phyloP scores from a whole-genome alignment of 2,888 invertebrate genomes.

The Lamproptera curius region DNA sequence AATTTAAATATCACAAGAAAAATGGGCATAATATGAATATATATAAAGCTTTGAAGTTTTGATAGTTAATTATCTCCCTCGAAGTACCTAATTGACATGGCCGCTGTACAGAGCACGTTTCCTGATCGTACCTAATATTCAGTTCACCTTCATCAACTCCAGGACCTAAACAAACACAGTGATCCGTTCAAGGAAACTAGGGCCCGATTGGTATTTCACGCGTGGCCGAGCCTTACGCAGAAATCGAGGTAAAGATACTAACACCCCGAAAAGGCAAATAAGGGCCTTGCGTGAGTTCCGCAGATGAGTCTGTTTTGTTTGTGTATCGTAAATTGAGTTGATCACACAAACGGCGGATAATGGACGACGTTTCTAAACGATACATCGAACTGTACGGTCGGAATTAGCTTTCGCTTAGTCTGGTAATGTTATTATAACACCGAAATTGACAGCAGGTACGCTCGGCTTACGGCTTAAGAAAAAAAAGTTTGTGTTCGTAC shows the following conservation, averaged over 20 bases:
- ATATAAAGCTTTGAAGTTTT: no score
- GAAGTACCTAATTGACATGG: no score
- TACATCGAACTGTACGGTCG: no score
- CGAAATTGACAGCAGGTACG: no score
- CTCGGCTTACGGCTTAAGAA: no score
- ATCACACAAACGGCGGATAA: constrained; percentile 33
- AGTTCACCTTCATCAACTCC: constrained; percentile 38
- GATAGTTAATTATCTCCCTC: no score
- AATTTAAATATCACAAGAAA: no score
- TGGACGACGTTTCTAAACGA: not conserved
- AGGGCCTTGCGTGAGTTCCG: constrained; percentile 62
- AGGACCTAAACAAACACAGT: constrained; percentile 71
- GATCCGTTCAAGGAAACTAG: constrained; percentile 69
- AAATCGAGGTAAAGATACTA: constrained; percentile 70
- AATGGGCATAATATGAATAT: no score
- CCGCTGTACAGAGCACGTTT: constrained; percentile 58
- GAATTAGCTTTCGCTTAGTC: no score
- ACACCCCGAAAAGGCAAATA: constrained; percentile 71
- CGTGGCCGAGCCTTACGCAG: constrained; percentile 68
- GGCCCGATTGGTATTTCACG: constrained; percentile 76
- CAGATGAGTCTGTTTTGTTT: constrained; percentile 68
- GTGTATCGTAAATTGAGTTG: constrained; percentile 56
- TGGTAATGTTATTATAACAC: no score
- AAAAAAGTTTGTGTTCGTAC: no score
- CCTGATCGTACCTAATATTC: not conserved